Evolutionary conservation across 1,140 invertebrate genomes (phyloP).

Genomic region (Drosophila tsacasi): DNA sequence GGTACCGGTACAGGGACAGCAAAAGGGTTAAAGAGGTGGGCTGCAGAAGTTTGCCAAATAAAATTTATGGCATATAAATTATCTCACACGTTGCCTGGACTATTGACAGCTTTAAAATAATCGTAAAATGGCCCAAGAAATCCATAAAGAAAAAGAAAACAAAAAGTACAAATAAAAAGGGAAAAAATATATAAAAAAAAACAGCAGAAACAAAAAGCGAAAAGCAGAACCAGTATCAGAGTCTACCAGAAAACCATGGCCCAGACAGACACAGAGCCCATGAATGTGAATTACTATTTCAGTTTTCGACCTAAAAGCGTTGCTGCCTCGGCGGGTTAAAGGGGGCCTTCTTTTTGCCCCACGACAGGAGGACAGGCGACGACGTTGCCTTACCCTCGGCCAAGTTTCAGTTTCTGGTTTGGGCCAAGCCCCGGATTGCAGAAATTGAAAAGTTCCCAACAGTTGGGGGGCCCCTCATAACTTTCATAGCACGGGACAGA

Average conservation of each 20-base stretch:
- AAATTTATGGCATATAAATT: conserved; percentile 84
- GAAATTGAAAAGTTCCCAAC: conserved; percentile 78
- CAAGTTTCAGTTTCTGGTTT: conserved; percentile 21
- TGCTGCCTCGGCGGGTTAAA: conserved; percentile 17
- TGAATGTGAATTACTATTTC: conserved; percentile 83
- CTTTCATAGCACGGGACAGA: conserved; percentile 64
- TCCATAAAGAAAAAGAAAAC: conserved; percentile 64
- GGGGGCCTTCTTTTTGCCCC: background rate
- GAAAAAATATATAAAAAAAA: background rate
- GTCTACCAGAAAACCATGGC: conserved; percentile 38
- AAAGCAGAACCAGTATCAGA: conserved; percentile 47
- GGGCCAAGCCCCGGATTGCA: conserved; percentile 55
- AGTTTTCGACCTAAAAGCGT: conserved; percentile 64
- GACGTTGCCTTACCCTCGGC: conserved; percentile 64
- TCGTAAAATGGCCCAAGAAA: conserved; percentile 81
- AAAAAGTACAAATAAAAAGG: background rate
- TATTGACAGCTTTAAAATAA: conserved; percentile 84
- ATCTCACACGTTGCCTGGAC: conserved; percentile 79
- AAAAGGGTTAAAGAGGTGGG: conserved; percentile 9
- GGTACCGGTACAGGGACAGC: background rate
- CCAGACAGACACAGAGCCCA: conserved; percentile 60
- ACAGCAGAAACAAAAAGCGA: conserved; percentile 52
- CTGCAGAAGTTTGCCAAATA: conserved; percentile 65
- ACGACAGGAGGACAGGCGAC: conserved; percentile 59
- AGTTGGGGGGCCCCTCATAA: conserved; percentile 76